A percentile compares a stretch with the other conserved stretches of the same genome.
These are phyloP conservation scores for Protosalanx chinensis DNA, from an alignment of 2,797 vertebrate species.

Conservation along the genomic window DNA sequence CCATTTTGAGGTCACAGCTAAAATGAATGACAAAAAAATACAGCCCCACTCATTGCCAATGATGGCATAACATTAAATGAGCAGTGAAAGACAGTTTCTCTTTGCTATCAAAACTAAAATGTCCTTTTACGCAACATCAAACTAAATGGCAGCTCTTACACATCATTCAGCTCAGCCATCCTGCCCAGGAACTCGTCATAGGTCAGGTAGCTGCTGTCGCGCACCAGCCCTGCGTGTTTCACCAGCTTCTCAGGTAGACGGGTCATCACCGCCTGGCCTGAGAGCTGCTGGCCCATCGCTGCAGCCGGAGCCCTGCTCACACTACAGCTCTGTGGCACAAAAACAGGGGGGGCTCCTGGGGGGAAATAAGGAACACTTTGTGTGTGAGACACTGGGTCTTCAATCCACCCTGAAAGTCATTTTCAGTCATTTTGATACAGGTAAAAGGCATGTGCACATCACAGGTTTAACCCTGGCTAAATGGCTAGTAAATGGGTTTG, in stretches of 20 bases:
- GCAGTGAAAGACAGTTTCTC: not conserved
- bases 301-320: slow-evolving; percentile 35
- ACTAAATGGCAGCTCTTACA: slow-evolving; percentile 75
- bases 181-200: slow-evolving; percentile 96
- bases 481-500: not conserved
- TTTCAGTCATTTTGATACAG: too few species aligned
- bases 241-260: slow-evolving; percentile 94
- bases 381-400: too few species aligned
- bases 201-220: slow-evolving; percentile 90
- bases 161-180: slow-evolving; percentile 93
- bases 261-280: slow-evolving; percentile 84
- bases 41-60: too few species aligned
- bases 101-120: not conserved
- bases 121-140: not conserved
- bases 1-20: not conserved
- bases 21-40: too few species aligned
- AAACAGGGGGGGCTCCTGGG: slow-evolving; percentile 34
- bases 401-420: too few species aligned
- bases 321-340: slow-evolving; percentile 14
- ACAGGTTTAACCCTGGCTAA: not conserved
- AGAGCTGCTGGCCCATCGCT: slow-evolving; percentile 92
- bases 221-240: slow-evolving; percentile 86
- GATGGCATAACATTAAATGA: not conserved
- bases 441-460: too few species aligned
- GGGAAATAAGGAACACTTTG: not conserved